phyloP scores from a whole-genome alignment of 2,113 vertebrate genomes.

The Crypturellus undulatus region DNA sequence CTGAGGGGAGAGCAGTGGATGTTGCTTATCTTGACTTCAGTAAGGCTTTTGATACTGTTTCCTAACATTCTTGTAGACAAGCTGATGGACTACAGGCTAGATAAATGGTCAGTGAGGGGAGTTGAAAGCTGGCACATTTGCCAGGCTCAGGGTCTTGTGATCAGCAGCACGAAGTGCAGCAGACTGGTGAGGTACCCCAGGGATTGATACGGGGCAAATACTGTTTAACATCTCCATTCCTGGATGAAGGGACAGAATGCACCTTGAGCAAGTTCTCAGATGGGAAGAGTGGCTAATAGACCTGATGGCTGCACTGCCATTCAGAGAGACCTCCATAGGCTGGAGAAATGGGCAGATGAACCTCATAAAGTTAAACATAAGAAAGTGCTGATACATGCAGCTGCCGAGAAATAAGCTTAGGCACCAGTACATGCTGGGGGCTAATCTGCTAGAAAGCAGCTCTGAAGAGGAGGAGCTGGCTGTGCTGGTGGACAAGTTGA shows the following conservation, averaged over 20 bases:
- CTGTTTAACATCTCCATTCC: neutral
- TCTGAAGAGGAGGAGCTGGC: neutral
- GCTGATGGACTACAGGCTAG: neutral
- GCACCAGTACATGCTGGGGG: neutral
- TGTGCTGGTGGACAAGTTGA: neutral
- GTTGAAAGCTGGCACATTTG: neutral
- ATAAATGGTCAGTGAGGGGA: neutral
- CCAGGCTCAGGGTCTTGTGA: neutral
- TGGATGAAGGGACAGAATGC: neutral
- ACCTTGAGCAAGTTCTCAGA: neutral
- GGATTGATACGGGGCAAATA: neutral
- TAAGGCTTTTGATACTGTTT: neutral
- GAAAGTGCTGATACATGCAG: neutral
- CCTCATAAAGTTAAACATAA: neutral
- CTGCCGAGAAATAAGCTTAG: neutral
- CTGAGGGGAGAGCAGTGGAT: no score
- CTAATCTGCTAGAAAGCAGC: neutral
- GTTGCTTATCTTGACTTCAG: neutral
- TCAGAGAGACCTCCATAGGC: neutral
- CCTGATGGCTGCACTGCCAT: neutral
- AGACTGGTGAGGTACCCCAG: neutral
- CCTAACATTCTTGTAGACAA: neutral
- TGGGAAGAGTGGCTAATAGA: neutral
- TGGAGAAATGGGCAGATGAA: neutral
- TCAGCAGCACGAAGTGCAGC: neutral